phyloP scores from a whole-genome alignment of 2,888 invertebrate species.

The Troilus luridus region DNA sequence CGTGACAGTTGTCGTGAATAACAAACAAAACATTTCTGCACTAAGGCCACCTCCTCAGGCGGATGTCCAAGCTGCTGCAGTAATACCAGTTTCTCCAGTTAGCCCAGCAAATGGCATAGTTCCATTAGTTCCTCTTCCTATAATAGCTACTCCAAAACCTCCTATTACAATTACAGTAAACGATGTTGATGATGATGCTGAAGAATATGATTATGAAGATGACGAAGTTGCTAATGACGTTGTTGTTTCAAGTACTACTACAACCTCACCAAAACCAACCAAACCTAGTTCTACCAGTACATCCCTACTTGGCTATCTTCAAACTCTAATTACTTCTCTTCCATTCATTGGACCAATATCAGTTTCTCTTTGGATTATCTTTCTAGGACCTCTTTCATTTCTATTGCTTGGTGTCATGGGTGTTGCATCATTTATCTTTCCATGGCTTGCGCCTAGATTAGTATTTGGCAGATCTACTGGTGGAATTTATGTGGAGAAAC shows the following conservation, averaged over 20 bases:
- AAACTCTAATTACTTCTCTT: conserved; percentile 72
- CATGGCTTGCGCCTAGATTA: conserved; percentile 75
- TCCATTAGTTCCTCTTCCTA: conserved; percentile 39
- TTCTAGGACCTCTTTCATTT: conserved; percentile 77
- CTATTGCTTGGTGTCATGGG: conserved; percentile 77
- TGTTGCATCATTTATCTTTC: conserved; percentile 76
- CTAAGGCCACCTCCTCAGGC: conserved; percentile 53
- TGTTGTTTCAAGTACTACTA: conserved; percentile 39
- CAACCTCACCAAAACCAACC: conserved; percentile 53
- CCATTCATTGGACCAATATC: conserved; percentile 75
- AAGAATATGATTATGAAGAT: conserved; percentile 56
- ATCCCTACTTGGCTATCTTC: conserved; percentile 70
- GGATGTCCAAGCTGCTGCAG: conserved; percentile 48
- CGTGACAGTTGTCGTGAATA: conserved; percentile 59
- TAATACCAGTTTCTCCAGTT: conserved; percentile 43
- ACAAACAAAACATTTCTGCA: conserved; percentile 51
- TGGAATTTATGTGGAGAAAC: background rate
- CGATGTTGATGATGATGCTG: background rate
- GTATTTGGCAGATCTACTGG: conserved; percentile 66
- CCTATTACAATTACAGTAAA: conserved; percentile 15
- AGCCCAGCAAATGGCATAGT: conserved; percentile 51
- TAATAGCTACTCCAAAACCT: conserved; percentile 12
- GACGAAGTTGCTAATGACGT: conserved; percentile 50
- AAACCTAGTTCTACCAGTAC: conserved; percentile 25
- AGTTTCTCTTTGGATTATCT: conserved; percentile 74